Percentiles rank a stretch among this genome's conserved stretches.
These are phyloP conservation scores for Rhingia rostrata DNA, from an alignment of 2,888 invertebrate species.

Conservation along the genomic window DNA sequence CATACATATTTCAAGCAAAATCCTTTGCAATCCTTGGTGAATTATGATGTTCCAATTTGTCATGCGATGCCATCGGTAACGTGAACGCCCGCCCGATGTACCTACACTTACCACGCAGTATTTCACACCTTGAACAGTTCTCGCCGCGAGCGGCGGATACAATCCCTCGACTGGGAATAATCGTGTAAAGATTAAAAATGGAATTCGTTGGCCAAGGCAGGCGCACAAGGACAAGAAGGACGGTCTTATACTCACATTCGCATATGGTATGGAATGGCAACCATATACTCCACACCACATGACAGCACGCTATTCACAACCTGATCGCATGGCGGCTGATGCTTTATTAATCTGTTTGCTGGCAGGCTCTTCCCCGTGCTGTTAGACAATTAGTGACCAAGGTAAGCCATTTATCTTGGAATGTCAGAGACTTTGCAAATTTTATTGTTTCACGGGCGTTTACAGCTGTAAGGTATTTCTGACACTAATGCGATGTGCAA, in stretches of 20 bases:
- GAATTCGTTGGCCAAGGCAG: slow-evolving; percentile 17
- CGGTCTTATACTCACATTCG: slow-evolving; percentile 12
- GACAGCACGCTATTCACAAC: not conserved
- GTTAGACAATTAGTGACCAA: slow-evolving; percentile 32
- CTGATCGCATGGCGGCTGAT: slow-evolving; percentile 22
- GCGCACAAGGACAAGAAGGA: slow-evolving; percentile 34
- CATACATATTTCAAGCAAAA: slow-evolving; percentile 30
- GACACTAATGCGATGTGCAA: too few species aligned
- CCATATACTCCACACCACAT: not conserved
- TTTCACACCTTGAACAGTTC: slow-evolving; percentile 16
- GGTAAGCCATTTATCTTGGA: slow-evolving; percentile 30
- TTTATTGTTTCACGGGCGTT: too few species aligned
- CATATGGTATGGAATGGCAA: slow-evolving; percentile 2
- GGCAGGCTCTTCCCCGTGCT: not conserved
- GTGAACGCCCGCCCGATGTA: not conserved
- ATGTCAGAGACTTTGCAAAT: slow-evolving; percentile 1
- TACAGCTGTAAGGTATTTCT: too few species aligned
- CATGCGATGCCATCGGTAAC: slow-evolving; percentile 31
- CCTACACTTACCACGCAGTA: slow-evolving; percentile 16
- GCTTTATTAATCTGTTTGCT: slow-evolving; percentile 24
- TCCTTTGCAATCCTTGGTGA: slow-evolving; percentile 40
- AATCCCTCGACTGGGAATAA: not conserved
- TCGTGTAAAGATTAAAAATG: slow-evolving; percentile 41
- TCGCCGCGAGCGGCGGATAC: not conserved
- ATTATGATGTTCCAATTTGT: slow-evolving; percentile 52